A percentile compares a stretch with the other conserved stretches of the same genome.
Evolutionary conservation across 2,113 vertebrate genomes (phyloP).

Genomic region (Haliaeetus leucogaster): DNA sequence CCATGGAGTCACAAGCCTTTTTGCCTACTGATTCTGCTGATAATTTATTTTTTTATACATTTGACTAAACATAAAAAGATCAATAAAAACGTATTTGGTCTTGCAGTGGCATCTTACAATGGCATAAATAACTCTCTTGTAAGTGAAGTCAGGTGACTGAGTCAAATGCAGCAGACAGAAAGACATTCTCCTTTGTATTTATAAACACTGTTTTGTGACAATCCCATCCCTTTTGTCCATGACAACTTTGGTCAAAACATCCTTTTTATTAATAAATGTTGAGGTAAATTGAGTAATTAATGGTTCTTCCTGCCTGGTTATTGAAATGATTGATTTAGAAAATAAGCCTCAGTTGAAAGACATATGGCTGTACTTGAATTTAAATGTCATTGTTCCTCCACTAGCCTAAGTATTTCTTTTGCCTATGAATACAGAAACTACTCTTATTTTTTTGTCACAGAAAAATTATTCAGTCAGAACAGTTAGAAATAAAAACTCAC

Average conservation of each 20-base stretch:
- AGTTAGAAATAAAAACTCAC: not conserved
- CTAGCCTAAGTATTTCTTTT: not conserved
- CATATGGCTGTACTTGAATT: not conserved
- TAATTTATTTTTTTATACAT: not conserved
- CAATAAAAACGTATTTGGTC: not conserved
- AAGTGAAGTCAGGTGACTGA: not conserved
- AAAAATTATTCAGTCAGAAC: not conserved
- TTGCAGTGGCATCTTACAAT: not conserved
- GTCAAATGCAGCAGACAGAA: not conserved
- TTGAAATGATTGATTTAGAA: constrained; percentile 40
- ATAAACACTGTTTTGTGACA: not conserved
- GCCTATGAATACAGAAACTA: not conserved
- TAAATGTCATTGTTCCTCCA: not conserved
- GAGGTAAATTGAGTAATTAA: constrained; percentile 37
- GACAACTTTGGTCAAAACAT: not conserved
- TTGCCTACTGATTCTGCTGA: not conserved
- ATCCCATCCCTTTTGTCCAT: not conserved
- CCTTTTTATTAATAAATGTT: constrained; percentile 44
- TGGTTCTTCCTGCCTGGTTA: not conserved
- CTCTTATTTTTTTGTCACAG: not conserved
- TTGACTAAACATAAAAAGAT: not conserved
- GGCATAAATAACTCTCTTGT: not conserved
- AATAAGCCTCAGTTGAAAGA: constrained; percentile 43
- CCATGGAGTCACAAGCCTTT: not conserved
- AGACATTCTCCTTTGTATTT: not conserved